Conservation (phyloP, 2,888 invertebrate species). For the Cantharis nigra region DNA sequence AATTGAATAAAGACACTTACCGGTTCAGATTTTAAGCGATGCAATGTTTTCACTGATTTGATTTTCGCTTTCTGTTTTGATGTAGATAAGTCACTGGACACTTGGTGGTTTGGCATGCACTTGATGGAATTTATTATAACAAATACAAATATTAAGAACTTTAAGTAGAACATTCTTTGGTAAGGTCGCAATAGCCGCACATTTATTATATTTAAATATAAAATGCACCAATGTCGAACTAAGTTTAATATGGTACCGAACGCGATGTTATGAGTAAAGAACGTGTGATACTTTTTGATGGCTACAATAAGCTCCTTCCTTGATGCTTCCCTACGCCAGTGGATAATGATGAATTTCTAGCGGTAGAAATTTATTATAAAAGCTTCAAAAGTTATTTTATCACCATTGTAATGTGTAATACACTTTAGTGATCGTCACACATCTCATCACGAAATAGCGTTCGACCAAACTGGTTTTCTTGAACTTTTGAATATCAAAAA, state of each 20-base stretch:
- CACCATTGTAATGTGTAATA: neutral
- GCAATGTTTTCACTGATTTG: conserved; percentile 13
- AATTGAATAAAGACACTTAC: conserved; percentile 6
- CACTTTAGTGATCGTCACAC: neutral
- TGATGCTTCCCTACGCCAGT: conserved; percentile 11
- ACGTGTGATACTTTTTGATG: conserved; percentile 20
- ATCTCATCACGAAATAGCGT: neutral
- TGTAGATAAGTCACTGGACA: neutral
- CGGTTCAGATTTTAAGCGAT: conserved; percentile 12
- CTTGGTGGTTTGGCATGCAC: conserved; percentile 11
- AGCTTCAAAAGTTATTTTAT: neutral
- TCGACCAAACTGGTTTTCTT: neutral
- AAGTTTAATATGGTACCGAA: conserved; percentile 8
- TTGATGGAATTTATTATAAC: conserved; percentile 4
- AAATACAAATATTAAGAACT: neutral
- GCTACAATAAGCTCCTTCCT: conserved; percentile 15
- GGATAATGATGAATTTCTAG: conserved; percentile 10
- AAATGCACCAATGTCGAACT: conserved; percentile 2
- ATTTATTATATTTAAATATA: neutral
- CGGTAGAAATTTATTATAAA: neutral
- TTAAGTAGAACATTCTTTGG: conserved; percentile 13
- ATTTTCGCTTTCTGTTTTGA: conserved; percentile 16
- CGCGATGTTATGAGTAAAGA: conserved; percentile 3
- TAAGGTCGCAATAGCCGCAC: neutral
- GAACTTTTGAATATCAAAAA: neutral